These are phyloP conservation scores for Agapornis canus DNA, from an alignment of 2,797 vertebrate species.

Conservation along the genomic window DNA sequence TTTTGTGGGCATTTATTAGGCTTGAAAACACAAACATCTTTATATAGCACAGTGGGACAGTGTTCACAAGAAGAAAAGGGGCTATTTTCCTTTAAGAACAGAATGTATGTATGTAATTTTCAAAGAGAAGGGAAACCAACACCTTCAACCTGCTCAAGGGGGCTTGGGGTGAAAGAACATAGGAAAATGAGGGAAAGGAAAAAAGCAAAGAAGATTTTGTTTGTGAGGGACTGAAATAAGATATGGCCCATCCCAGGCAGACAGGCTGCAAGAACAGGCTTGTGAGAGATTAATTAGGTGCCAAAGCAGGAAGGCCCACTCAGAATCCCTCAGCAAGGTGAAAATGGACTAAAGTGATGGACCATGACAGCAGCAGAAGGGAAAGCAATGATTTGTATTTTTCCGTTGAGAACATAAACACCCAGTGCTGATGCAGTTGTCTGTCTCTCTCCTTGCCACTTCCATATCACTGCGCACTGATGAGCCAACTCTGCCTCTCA, in stretches of 20 bases:
- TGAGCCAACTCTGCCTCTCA: background rate
- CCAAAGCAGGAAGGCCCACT: constrained; percentile 58
- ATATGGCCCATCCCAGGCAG: constrained; percentile 28
- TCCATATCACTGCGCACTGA: constrained; percentile 8
- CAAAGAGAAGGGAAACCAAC: background rate
- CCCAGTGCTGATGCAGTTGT: constrained; percentile 19
- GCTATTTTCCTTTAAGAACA: background rate
- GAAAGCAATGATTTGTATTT: constrained; percentile 68
- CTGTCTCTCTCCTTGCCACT: constrained; percentile 26
- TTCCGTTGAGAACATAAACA: constrained; percentile 68
- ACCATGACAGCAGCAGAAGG: constrained; percentile 58
- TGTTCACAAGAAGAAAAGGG: background rate
- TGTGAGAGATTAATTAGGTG: constrained; percentile 77
- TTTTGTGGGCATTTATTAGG: background rate
- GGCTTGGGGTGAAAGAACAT: background rate
- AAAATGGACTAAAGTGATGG: constrained; percentile 77
- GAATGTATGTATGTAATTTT: background rate
- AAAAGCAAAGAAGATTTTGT: background rate
- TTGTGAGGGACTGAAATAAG: background rate
- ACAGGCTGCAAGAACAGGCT: constrained; percentile 55
- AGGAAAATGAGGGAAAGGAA: background rate
- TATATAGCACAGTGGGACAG: background rate
- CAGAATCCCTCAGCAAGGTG: constrained; percentile 69
- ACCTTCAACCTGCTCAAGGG: background rate
- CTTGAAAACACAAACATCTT: background rate